Percentiles rank a stretch among this genome's conserved stretches.
phyloP scores from a whole-genome alignment of 1,140 invertebrate genomes.

The Rhopalosiphum padi region DNA sequence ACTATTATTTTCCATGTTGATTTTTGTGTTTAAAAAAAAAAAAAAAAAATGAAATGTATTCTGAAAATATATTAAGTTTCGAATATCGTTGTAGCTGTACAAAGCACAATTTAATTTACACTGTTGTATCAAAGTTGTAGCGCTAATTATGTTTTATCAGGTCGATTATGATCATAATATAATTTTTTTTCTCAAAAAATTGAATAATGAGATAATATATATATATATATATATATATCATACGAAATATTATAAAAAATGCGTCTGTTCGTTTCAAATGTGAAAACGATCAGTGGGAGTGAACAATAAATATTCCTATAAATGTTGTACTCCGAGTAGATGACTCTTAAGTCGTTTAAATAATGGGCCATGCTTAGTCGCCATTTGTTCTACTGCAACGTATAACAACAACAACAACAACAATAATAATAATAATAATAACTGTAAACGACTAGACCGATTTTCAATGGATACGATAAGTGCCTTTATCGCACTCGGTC shows the following conservation, averaged over 20 bases:
- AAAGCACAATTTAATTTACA: neutral
- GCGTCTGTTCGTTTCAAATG: neutral
- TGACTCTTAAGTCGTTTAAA: neutral
- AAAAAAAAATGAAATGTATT: neutral
- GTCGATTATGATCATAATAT: neutral
- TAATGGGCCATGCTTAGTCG: neutral
- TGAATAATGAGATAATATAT: neutral
- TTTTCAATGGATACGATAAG: neutral
- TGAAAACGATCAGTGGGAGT: neutral
- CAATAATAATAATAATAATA: neutral
- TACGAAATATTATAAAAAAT: neutral
- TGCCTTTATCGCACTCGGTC: neutral
- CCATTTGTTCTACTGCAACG: neutral
- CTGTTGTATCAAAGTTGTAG: neutral
- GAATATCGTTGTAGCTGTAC: neutral
- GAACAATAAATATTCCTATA: neutral
- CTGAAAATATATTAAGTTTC: neutral
- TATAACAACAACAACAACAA: neutral
- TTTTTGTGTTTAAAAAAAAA: neutral
- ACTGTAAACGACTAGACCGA: neutral
- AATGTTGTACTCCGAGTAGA: neutral
- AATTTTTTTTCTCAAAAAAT: neutral
- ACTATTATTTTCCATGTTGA: neutral
- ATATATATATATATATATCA: too few relatives aligned
- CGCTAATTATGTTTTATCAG: neutral